Evolutionary conservation across 2,113 vertebrate genomes (phyloP).

Genomic region (Zosterops lateralis): DNA sequence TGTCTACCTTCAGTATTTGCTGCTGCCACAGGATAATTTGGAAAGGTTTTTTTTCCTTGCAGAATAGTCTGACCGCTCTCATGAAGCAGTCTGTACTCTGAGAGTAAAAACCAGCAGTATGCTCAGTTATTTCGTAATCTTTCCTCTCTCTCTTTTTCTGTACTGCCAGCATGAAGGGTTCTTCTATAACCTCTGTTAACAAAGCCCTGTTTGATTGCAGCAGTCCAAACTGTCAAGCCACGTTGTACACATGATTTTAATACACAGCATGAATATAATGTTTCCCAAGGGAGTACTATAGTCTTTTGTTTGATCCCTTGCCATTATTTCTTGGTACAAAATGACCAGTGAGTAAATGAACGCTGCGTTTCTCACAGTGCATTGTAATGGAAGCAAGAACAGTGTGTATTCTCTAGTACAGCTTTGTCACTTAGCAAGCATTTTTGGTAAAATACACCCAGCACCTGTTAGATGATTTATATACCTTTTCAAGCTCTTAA

Average conservation of each 20-base stretch:
- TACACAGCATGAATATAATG: not conserved
- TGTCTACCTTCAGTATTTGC: not conserved
- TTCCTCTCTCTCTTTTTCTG: not conserved
- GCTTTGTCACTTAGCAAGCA: not conserved
- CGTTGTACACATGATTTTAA: not conserved
- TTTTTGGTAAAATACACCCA: not conserved
- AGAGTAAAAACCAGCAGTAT: not conserved
- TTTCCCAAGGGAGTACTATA: not conserved
- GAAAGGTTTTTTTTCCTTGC: not conserved
- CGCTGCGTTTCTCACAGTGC: not conserved
- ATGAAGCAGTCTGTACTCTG: not conserved
- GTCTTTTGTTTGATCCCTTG: slow-evolving; percentile 7
- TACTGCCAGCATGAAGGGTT: not conserved
- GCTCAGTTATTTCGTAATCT: not conserved
- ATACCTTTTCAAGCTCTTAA: not conserved
- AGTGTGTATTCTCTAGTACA: not conserved
- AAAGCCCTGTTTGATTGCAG: not conserved
- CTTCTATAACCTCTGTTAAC: not conserved
- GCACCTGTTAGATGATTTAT: not conserved
- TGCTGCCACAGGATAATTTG: not conserved
- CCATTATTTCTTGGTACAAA: not conserved
- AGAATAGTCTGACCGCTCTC: not conserved
- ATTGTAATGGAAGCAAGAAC: not conserved
- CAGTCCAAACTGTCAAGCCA: not conserved
- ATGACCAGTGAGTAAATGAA: not conserved